These are phyloP conservation scores for Reinhardtius hippoglossoides DNA, from an alignment of 2,113 vertebrate genomes.

Conservation along the genomic window DNA sequence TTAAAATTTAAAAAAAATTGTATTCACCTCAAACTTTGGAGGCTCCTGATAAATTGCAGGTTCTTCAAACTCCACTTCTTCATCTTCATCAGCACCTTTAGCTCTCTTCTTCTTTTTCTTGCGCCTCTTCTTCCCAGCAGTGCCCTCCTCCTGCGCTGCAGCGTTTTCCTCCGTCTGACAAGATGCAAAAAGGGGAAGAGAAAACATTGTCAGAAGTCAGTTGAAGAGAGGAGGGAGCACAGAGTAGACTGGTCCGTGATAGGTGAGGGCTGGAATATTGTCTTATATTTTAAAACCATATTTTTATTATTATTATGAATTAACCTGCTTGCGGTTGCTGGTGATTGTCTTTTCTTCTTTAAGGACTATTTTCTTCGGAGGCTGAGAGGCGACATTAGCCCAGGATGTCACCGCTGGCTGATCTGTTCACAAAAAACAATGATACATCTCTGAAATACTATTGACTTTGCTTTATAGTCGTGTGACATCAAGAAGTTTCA, in stretches of 20 bases:
- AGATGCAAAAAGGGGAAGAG: neutral
- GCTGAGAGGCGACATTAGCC: slow-evolving; percentile 83
- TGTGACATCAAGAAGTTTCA: neutral
- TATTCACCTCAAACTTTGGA: slow-evolving; percentile 80
- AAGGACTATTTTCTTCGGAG: slow-evolving; percentile 67
- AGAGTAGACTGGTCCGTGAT: too few relatives aligned
- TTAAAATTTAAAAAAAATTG: neutral
- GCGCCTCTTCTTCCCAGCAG: slow-evolving; percentile 72
- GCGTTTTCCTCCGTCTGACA: slow-evolving; percentile 52
- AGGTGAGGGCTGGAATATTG: neutral
- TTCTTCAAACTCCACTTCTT: slow-evolving; percentile 40
- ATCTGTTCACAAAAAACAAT: slow-evolving; percentile 23
- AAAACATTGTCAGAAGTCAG: neutral
- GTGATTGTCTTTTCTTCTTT: slow-evolving; percentile 37
- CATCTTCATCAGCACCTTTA: slow-evolving; percentile 42
- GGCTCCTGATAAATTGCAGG: slow-evolving; percentile 60
- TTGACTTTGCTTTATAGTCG: neutral
- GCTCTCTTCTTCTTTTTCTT: slow-evolving; percentile 79
- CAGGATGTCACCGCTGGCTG: slow-evolving; percentile 65
- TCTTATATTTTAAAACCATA: neutral
- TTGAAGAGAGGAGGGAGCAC: too few relatives aligned
- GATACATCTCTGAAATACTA: neutral
- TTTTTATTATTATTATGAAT: neutral
- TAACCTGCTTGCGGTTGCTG: slow-evolving; percentile 62
- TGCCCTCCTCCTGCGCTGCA: slow-evolving; percentile 35